Evolutionary conservation across 2,113 vertebrate species (phyloP), one percentile per base, ranked within the genome.

Genomic region (Seriola rivoliana): DNA sequence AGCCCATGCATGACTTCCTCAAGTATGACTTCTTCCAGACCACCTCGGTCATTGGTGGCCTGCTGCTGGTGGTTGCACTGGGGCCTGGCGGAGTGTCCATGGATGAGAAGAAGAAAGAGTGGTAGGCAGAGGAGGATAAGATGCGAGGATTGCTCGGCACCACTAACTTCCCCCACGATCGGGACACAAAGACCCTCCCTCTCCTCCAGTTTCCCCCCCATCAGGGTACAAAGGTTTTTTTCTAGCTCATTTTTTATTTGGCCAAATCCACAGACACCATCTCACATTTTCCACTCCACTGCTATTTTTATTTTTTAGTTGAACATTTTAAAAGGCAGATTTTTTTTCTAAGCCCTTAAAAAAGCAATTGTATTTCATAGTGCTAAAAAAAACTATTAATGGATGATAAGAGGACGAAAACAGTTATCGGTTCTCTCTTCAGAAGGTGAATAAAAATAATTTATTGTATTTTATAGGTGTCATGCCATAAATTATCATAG

Each of bases 11-110:
- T 1, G 98, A 99, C 95, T 99, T 99, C 95, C 97, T 99, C 86
- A 99, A 97, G 91, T 99, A 99, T 0, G 98, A 99, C 93, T 99
- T 99, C 96, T 99, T 99, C 96, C 98, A 99, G 95, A 99, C 98
- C 94, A 98, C 97, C 89, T 99, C 98, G 0, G 98, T 99, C 76
- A 97, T 99, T 13, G 98, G 98, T 6, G 98, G 98, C 64, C 93
- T 99, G 75, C 96, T 99, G 42, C 91, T 99, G 1, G 97, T 99
- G 88, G 98, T 99, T 90, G 98, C 98, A 0, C 96, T 99, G n/a
- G 98, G 98, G 40, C 98, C 98, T 0, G 98, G 98, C 0, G 98
- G 98, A 1, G 98, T 99, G 76, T 99, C 98, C 89, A 99, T 99
- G 98, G 98, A 99, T 54, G 98, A 99, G 95, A 99, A 99, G 94